Percentiles rank a stretch among this genome's conserved stretches.
Evolutionary conservation across 2,113 vertebrate species (phyloP).

Genomic region (Microtus montanus): DNA sequence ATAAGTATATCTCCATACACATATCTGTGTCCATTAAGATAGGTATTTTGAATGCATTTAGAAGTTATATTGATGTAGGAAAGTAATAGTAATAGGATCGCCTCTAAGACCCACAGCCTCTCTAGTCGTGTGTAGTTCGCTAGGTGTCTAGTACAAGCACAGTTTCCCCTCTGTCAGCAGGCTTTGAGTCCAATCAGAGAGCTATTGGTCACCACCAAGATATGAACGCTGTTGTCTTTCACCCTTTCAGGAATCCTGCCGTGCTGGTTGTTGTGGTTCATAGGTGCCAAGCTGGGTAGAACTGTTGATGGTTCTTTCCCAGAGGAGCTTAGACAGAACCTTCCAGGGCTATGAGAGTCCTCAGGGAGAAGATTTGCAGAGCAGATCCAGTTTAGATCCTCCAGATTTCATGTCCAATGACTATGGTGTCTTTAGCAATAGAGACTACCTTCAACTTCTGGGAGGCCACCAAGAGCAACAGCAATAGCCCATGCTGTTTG

Average conservation of each 20-base stretch:
- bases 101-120: background rate
- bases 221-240: too few relatives aligned
- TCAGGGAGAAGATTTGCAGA: background rate
- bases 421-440: background rate
- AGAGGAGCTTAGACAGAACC: background rate
- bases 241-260: background rate
- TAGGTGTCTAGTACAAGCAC: background rate
- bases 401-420: background rate
- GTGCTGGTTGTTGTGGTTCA: too few relatives aligned
- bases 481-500: background rate
- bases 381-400: background rate
- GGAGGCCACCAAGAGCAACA: background rate
- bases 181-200: background rate
- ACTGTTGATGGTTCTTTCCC: background rate
- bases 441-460: background rate
- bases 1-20: background rate
- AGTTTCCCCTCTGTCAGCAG: background rate
- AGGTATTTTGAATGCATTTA: background rate
- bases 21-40: background rate
- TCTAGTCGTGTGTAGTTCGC: background rate
- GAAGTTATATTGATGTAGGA: background rate
- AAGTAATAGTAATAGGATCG: background rate
- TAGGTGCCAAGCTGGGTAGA: background rate
- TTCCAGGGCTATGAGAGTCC: background rate
- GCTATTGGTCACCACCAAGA: background rate